Percentiles rank a stretch among this genome's conserved stretches.
phyloP scores from a whole-genome alignment of 2,113 vertebrate genomes.

The Gavia stellata region DNA sequence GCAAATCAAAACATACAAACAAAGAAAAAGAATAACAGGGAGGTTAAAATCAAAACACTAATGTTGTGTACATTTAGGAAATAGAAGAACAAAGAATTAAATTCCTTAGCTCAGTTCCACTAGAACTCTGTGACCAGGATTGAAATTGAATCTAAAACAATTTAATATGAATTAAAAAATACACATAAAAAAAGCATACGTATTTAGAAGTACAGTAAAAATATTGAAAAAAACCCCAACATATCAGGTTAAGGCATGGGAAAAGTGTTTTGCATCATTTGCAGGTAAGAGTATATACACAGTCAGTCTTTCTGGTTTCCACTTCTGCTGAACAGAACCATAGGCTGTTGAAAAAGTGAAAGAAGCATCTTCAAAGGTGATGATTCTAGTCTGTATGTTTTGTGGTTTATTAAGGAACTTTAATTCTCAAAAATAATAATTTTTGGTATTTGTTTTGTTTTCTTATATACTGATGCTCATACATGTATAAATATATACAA shows the following conservation, averaged over 20 bases:
- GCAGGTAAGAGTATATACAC: neutral
- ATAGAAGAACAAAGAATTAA: neutral
- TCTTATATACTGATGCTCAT: neutral
- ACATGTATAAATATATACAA: neutral
- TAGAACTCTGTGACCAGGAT: neutral
- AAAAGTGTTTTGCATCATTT: neutral
- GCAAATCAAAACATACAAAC: neutral
- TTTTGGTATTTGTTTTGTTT: neutral
- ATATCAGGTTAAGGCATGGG: neutral
- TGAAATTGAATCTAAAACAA: neutral
- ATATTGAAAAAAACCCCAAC: neutral
- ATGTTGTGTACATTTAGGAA: neutral
- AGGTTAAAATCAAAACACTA: neutral
- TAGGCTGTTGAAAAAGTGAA: neutral
- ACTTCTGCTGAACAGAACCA: neutral
- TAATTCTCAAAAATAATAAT: neutral
- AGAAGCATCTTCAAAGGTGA: neutral
- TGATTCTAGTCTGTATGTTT: neutral
- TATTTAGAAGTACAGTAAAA: neutral
- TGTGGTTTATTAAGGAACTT: neutral
- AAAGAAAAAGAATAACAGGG: rapidly evolving
- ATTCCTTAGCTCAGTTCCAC: neutral
- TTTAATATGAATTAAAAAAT: neutral
- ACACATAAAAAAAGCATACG: neutral
- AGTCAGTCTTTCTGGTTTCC: neutral